These are phyloP conservation scores for Tetrax tetrax DNA, from an alignment of 2,113 vertebrate genomes.

Conservation along the genomic window DNA sequence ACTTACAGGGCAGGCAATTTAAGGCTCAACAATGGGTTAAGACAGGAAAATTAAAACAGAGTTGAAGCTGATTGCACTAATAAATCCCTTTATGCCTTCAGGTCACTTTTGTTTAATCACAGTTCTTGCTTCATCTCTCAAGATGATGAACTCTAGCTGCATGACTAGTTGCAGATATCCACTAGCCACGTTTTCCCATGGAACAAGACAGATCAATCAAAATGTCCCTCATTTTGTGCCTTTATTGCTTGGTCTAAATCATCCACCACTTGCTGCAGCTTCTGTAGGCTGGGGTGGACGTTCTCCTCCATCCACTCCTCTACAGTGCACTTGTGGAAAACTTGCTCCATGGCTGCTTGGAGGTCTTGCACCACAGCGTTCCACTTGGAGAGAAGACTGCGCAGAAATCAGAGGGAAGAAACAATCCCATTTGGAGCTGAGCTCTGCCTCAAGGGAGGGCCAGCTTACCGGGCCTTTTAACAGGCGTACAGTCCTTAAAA, in stretches of 20 bases:
- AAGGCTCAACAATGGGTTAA: neutral
- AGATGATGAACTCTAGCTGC: neutral
- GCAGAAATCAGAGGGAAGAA: neutral
- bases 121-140: neutral
- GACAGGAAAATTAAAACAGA: neutral
- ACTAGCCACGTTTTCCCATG: neutral
- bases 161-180: neutral
- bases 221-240: neutral
- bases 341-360: slow-evolving; percentile 77
- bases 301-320: slow-evolving; percentile 95
- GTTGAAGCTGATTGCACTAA: neutral
- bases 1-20: neutral
- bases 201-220: neutral
- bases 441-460: neutral
- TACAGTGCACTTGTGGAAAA: slow-evolving; percentile 79
- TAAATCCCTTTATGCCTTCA: neutral
- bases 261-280: slow-evolving; percentile 78
- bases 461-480: neutral
- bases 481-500: neutral
- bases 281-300: slow-evolving; percentile 76
- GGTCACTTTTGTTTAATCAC: neutral
- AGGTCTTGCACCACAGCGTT: slow-evolving; percentile 76
- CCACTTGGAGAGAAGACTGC: slow-evolving; percentile 82
- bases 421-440: neutral
- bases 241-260: slow-evolving; percentile 74